phyloP scores from a whole-genome alignment of 1,140 invertebrate species.

The Colletes latitarsis region DNA sequence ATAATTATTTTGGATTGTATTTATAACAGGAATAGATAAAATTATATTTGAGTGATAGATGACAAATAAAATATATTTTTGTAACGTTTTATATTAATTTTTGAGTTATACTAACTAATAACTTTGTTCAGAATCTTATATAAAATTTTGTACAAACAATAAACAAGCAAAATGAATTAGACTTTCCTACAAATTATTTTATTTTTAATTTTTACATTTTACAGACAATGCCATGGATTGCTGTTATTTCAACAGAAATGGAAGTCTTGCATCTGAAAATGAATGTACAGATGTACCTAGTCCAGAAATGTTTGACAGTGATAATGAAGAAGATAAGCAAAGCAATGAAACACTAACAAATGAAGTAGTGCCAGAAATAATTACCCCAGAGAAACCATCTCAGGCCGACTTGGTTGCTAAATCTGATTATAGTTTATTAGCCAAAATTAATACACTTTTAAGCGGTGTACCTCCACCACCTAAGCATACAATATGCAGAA shows the following conservation, averaged over 20 bases:
- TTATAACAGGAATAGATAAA: background rate
- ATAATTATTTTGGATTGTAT: background rate
- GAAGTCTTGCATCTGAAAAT: constrained; percentile 22
- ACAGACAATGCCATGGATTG: constrained; percentile 74
- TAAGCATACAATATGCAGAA: constrained; percentile 84
- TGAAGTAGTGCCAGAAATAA: background rate
- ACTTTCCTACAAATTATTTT: constrained; percentile 21
- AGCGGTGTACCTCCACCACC: constrained; percentile 85
- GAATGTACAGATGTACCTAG: constrained; percentile 62
- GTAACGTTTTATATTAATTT: too few species aligned
- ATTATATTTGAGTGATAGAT: background rate
- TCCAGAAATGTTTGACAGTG: constrained; percentile 78
- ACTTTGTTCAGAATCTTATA: too few species aligned
- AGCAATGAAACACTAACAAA: constrained; percentile 16
- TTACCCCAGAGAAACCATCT: constrained; percentile 63
- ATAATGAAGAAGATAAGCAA: constrained; percentile 67
- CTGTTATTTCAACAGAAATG: constrained; percentile 58
- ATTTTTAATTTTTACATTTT: constrained; percentile 26
- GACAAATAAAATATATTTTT: too few species aligned
- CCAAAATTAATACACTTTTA: constrained; percentile 72
- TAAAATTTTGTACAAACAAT: too few species aligned
- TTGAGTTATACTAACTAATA: too few species aligned
- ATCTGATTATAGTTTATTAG: constrained; percentile 68
- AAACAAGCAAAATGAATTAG: too few species aligned
- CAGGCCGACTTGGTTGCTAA: constrained; percentile 68